Base-by-base conservation (phyloP, 2,113 vertebrate genomes). In the Gracilinanus agilis region DNA sequence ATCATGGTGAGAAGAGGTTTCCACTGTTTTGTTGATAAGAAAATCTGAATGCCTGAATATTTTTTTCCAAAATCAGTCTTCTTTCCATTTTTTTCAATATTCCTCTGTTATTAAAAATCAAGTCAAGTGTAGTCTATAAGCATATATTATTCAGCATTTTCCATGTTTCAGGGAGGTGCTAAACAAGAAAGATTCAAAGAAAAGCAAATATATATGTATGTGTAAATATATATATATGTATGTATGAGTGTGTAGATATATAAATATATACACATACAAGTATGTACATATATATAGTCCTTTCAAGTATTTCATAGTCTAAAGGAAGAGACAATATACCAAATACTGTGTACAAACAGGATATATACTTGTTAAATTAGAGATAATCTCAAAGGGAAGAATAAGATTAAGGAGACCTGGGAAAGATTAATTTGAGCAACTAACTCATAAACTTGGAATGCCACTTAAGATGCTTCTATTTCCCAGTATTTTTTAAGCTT, bases 1-100 rank as follows among this genome's bases (percentile, higher is more conserved):
- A 53, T 96, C 92, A 21, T 91, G 19, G 16, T 91, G 55, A 90
- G 54, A 93, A 53, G 10, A 90, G 58, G 88, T 92, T 44, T 24
- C 29, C 88, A 13, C 0, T 56, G 10, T 0, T 19, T 93, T 83
- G 27, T 55, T 96, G 90, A 29, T 40, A 95, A 92, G 27, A 61
- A 21, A 25, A 54, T 55, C 10, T 49, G 75, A 54, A 83, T 40
- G 16, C 2, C 16, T 83, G 67, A 9, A 16, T 34, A 29, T 91
- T 92, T 55, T 91, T 61, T 24, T 49, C 49, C 2, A 49, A 40
- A 83, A 40, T 27, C 34, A 34, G 29, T 24, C 5, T 53, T 54
- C 16, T 44, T 95, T 96, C 34, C 19, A 40, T 67, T 2, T 88
- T 61, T 34, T 25, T 83, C 49, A 21, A 23, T 55, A 24, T 29